Base-by-base conservation (phyloP, 2,888 invertebrate genomes). In the Tenthredo mesomela region DNA sequence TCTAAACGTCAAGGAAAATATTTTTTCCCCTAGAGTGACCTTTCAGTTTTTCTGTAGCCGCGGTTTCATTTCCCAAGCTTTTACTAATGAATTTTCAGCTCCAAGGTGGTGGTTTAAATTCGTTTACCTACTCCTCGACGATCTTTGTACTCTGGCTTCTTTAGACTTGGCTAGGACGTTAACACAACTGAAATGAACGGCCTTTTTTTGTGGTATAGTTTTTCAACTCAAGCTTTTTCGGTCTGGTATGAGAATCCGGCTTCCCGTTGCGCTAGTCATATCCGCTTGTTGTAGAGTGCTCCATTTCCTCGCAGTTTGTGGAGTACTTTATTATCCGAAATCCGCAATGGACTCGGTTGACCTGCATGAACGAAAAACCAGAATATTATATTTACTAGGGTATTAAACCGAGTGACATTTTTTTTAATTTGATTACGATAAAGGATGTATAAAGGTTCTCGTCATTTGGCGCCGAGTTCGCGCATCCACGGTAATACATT, bases 61-160 rank as follows among this genome's bases (percentile, higher is more conserved):
- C 10, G 29, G 54, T 54, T n/a, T 54, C 29, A 58, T 33, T 54
- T 78, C n/a, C n/a, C 29, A n/a, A 9, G n/a, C 33, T 58, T 54
- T 54, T 78, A 78, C n/a, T 78, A 58, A 33, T 78, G 58, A 78
- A 78, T 58, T 54, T 78, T 21, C n/a, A 58, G 58, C 78, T 58
- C 10, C 78, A 33, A 78, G 33, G 78, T 37, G 50, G 15, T 54
- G 47, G 9, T 50, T 33, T 58, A n/a, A 78, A 78, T 54, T 58
- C 78, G 33, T 54, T 78, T 78, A 75, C 47, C 75, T 75, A 75
- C 25, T 25, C 9, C 37, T 33, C 78, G 37, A 47, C 47, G 18
- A 58, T 78, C 33, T 78, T 78, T 54, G 25, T 50, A 33, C 21
- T 33, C 5, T 37, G 15, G 33, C 54, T 54, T 33, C n/a, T 18